These are phyloP conservation scores for Tauraco hartlaubi DNA, from an alignment of 2,797 vertebrate genomes.

Conservation along the genomic window DNA sequence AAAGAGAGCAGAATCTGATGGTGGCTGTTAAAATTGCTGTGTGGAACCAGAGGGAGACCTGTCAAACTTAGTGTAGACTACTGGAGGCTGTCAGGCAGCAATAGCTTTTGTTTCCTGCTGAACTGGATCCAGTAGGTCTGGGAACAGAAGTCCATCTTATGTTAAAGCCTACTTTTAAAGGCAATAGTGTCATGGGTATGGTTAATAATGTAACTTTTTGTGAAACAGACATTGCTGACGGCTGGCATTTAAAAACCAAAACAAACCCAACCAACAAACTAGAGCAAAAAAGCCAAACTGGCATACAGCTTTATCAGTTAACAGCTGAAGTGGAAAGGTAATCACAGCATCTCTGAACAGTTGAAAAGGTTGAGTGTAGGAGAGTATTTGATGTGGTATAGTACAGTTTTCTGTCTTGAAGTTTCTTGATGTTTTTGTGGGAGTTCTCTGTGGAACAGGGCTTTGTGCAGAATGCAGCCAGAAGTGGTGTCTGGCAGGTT, in stretches of 20 bases:
- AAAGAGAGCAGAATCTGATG: not conserved
- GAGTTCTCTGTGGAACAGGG: not conserved
- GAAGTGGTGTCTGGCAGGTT: not conserved
- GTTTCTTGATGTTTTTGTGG: not conserved
- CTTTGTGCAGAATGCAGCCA: not conserved
- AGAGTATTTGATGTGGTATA: not conserved
- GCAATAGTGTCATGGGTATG: not conserved
- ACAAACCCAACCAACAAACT: not conserved
- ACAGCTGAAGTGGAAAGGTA: not conserved
- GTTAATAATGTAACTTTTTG: not conserved
- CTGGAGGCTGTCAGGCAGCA: not conserved
- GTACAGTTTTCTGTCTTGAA: not conserved
- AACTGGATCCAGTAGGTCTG: not conserved
- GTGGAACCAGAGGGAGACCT: not conserved
- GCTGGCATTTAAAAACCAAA: not conserved
- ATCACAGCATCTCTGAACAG: not conserved
- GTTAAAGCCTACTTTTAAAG: not conserved
- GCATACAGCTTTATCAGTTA: not conserved
- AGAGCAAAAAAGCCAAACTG: not conserved
- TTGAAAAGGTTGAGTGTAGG: not conserved
- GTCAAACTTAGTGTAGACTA: not conserved
- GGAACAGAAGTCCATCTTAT: not conserved
- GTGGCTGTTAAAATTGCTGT: not conserved
- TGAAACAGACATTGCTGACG: not conserved
- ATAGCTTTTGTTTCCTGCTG: not conserved